Evolutionary conservation across 2,888 invertebrate species (phyloP), one percentile per base, ranked within the genome.

Genomic region (Cremastinae sp.): DNA sequence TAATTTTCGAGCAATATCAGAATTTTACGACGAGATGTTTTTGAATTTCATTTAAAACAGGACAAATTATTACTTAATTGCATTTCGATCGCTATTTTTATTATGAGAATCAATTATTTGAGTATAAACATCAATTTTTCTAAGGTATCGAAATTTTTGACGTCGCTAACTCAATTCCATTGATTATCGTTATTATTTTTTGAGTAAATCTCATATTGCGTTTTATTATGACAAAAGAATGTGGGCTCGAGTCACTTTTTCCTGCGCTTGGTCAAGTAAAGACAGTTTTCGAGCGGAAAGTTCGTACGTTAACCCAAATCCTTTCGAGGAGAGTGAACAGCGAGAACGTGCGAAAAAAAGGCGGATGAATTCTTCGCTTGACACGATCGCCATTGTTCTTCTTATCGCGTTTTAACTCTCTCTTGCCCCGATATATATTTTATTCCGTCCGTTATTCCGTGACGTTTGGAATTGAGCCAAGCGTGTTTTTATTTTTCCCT

Each of bases 381-480:
- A 64, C 62, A 62, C 72, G 72, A 73, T 72, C 68, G 59, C 45
- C 53, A 73, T 75, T 72, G 72, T 75, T 75, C 68, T 53, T 72
- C 72, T 72, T 76, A 76, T 76, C 76, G 76, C 68, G 68, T 73
- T 73, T 69, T 69, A 62, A 56, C 43, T 41, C 66, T 56, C 61
- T 66, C 75, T 53, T 37, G 10, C 4, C 59, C 58, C 69, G 28
- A 59, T 73, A 69, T 69, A 76, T 76, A 61, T 69, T 73, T 76
- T 76, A 72, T 72, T 68, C 72, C 51, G 20, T 39, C 35, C 39
- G 72, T 53, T 76, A 64, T 68, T 68, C 59, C 64, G 58, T 20
- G 51, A 64, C 72, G 39, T 28, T 72, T 75, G 71, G 66, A 72
- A 58, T 41, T 10, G n/a, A 62, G 59, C 61, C 74, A 66, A 59